phyloP scores from a whole-genome alignment of 2,113 vertebrate genomes.

The Chitala chitala region DNA sequence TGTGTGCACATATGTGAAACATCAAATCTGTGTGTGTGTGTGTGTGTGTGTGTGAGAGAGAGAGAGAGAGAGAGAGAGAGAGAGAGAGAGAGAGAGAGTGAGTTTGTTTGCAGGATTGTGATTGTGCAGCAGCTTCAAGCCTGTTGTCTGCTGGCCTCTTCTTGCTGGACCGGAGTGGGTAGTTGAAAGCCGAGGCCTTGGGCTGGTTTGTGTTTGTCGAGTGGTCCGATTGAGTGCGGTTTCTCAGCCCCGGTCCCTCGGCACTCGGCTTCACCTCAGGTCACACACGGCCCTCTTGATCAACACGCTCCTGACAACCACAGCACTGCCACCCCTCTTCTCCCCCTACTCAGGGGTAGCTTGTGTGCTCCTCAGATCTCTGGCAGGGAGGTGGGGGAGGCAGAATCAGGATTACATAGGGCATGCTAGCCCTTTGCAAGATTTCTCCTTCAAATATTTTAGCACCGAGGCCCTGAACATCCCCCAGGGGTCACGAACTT shows the following conservation, averaged over 20 bases:
- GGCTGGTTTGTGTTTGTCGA: neutral
- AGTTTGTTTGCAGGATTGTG: neutral
- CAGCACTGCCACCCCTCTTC: neutral
- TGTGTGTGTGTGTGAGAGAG: neutral
- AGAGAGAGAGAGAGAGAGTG: no score
- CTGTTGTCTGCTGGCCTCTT: neutral
- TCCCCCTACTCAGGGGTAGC: neutral
- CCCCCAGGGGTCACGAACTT: no score
- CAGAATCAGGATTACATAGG: no score
- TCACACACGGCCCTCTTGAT: neutral
- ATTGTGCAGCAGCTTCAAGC: neutral
- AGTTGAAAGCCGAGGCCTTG: constrained; percentile 14
- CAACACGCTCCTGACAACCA: neutral
- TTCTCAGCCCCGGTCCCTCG: neutral
- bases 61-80: no score
- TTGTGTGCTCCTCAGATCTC: neutral
- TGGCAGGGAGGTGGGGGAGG: neutral
- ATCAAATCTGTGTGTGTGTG: neutral
- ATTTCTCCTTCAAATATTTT: neutral
- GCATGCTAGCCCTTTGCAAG: neutral
- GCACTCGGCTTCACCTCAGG: neutral
- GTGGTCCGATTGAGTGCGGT: neutral
- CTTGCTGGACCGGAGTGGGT: neutral
- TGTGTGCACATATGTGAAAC: neutral
- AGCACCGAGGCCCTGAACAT: no score